Percentiles rank a stretch among this genome's conserved stretches.
Conservation (phyloP, 2,113 vertebrate species). For the Oncorhynchus clarkii region DNA sequence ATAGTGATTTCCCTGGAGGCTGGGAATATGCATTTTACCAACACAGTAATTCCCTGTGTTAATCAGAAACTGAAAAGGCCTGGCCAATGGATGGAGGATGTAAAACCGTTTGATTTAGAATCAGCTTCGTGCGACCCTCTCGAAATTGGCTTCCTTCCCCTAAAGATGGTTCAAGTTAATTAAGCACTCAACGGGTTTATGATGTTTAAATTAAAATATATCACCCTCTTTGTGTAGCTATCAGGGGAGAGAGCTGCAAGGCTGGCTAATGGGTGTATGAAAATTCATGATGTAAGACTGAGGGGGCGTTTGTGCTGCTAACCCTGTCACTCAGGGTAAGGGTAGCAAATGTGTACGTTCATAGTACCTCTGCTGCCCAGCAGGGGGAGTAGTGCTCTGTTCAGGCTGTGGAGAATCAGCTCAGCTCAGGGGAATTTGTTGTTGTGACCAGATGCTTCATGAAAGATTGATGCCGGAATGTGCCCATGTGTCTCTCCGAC, state of each 20-base stretch:
- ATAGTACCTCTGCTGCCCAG: constrained; percentile 45
- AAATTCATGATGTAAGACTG: constrained; percentile 76
- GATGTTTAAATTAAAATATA: constrained; percentile 94
- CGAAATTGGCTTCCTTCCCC: constrained; percentile 90
- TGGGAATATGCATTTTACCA: constrained; percentile 80
- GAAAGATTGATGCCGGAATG: constrained; percentile 9
- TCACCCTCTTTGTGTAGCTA: constrained; percentile 85
- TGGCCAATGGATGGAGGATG: constrained; percentile 77
- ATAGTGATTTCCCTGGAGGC: constrained; percentile 87
- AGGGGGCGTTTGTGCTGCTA: constrained; percentile 10
- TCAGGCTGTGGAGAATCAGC: neutral
- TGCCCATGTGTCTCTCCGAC: neutral
- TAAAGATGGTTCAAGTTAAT: constrained; percentile 93
- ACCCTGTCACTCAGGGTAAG: constrained; percentile 47
- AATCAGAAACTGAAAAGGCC: constrained; percentile 75
- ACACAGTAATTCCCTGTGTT: constrained; percentile 91
- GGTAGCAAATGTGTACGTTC: constrained; percentile 2
- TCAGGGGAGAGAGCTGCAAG: constrained; percentile 72
- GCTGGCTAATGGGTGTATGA: constrained; percentile 71
- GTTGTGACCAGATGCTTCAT: constrained; percentile 14
- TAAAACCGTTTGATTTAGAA: constrained; percentile 87
- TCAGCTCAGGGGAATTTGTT: neutral
- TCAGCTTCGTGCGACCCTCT: constrained; percentile 78
- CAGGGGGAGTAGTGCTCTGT: constrained; percentile 62
- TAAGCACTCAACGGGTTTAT: constrained; percentile 93